Evolutionary conservation across 2,113 vertebrate species (phyloP).

Genomic region (Otus sunia): DNA sequence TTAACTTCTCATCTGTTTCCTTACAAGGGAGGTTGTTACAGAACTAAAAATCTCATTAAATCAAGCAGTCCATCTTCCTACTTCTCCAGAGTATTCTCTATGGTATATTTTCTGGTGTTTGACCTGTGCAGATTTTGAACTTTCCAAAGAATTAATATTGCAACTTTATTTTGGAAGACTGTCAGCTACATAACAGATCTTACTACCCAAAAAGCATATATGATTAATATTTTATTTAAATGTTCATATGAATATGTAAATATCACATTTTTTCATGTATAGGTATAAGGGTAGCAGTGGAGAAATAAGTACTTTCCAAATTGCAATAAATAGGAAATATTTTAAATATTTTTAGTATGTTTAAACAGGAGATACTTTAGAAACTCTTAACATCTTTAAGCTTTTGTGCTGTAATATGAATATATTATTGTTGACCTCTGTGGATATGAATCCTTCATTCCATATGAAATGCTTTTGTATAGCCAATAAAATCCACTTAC

Average conservation of each 20-base stretch:
- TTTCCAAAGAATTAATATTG: not conserved
- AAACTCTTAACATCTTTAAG: not conserved
- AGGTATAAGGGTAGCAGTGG: not conserved
- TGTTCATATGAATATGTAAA: not conserved
- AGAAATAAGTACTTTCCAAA: not conserved
- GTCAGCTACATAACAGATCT: not conserved
- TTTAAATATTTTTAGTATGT: not conserved
- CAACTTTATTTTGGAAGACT: not conserved
- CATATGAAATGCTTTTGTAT: not conserved
- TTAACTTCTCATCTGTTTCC: not conserved
- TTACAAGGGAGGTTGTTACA: not conserved
- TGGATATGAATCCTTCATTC: not conserved
- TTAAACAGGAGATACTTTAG: not conserved
- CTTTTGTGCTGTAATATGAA: not conserved
- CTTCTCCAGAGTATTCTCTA: not conserved
- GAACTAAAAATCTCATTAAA: not conserved
- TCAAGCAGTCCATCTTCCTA: not conserved
- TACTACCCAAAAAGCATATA: not conserved
- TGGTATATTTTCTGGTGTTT: not conserved
- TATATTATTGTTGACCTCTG: not conserved
- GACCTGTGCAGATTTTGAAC: not conserved
- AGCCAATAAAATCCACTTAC: not conserved
- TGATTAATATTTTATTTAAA: not conserved
- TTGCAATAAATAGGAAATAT: not conserved
- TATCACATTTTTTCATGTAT: not conserved